Percentiles rank a stretch among this genome's conserved stretches.
Conservation (phyloP, 1,140 invertebrate species). For the Brachionus rotundiformis region DNA sequence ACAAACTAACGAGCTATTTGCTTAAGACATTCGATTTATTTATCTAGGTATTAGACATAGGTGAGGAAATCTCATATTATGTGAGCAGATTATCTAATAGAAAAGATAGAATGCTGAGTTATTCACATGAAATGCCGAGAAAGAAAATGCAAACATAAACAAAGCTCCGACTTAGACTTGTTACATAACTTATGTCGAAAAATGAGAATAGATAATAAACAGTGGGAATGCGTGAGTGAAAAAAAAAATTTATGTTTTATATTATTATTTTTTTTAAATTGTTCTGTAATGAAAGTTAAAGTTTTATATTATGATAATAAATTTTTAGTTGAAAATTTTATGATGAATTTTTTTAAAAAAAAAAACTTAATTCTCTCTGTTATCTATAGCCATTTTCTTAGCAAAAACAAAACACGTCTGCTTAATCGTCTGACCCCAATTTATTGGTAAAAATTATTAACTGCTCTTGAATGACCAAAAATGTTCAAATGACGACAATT, state of each 20-base stretch:
- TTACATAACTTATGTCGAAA: constrained; percentile 9
- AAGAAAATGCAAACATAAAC: neutral
- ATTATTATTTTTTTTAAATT: neutral
- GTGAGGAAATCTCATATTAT: neutral
- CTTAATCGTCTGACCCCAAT: neutral
- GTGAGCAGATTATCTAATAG: neutral
- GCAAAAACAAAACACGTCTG: neutral
- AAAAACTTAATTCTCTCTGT: neutral
- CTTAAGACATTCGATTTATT: neutral
- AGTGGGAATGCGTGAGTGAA: neutral
- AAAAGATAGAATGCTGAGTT: neutral
- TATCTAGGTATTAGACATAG: neutral
- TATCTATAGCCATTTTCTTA: neutral
- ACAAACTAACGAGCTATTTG: too few species aligned
- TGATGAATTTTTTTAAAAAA: neutral
- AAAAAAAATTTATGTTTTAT: neutral
- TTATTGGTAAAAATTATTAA: neutral
- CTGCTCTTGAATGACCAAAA: neutral
- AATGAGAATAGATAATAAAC: neutral
- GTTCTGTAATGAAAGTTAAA: constrained; percentile 20
- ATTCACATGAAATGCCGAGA: neutral
- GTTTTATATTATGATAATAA: constrained; percentile 31
- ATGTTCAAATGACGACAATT: neutral
- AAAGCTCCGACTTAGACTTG: neutral
- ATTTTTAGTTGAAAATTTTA: constrained; percentile 10